phyloP scores from a whole-genome alignment of 53 echinoderm and acorn worm species.

The Pentamera pediparva region DNA sequence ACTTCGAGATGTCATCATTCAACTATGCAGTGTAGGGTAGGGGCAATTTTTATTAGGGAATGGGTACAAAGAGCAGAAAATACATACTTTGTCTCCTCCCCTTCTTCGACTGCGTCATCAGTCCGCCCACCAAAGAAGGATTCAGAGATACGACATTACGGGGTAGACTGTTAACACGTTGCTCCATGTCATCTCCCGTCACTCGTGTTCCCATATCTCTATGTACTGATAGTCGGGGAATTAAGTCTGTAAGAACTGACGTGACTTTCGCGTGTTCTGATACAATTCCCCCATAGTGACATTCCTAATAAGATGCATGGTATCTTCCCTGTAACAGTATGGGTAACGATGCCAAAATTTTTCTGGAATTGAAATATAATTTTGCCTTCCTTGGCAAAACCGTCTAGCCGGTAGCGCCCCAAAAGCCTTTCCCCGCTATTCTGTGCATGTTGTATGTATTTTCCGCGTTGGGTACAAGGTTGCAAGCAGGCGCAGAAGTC shows the following conservation, averaged over 20 bases:
- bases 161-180: not conserved
- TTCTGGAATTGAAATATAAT: constrained; percentile 10
- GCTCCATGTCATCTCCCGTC: not conserved
- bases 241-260: not conserved
- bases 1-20: constrained; percentile 24
- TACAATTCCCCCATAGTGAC: constrained; percentile 32
- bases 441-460: constrained; percentile 25
- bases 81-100: constrained; percentile 45
- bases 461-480: constrained; percentile 4
- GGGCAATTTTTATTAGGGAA: constrained; percentile 48
- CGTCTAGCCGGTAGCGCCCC: constrained; percentile 19
- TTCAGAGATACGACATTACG: not conserved
- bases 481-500: constrained; percentile 56
- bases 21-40: constrained; percentile 34
- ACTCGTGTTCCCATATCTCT: constrained; percentile 23
- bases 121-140: constrained; percentile 48
- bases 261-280: not conserved
- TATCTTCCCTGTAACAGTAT: constrained; percentile 25
- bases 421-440: constrained; percentile 27
- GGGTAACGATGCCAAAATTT: constrained; percentile 31
- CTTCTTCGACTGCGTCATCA: constrained; percentile 21
- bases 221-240: not conserved
- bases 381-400: not conserved
- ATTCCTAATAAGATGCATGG: not conserved
- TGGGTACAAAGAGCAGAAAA: constrained; percentile 55